A percentile compares a stretch with the other conserved stretches of the same genome.
These are phyloP conservation scores for Lasioglossum oenotherae DNA, from an alignment of 2,888 invertebrate species.

Conservation along the genomic window DNA sequence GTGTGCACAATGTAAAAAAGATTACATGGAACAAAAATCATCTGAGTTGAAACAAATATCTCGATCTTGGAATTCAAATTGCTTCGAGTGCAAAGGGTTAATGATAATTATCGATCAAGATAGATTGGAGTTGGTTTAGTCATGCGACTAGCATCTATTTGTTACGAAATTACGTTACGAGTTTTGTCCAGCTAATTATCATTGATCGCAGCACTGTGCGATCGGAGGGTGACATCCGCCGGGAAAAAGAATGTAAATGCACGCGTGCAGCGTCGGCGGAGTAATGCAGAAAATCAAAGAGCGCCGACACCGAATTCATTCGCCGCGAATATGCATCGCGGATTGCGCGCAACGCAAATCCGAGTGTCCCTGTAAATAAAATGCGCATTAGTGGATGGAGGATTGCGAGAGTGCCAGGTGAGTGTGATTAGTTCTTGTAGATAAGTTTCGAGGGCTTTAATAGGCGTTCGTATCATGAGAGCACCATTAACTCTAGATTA, in stretches of 20 bases:
- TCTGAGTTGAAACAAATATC: too few species aligned
- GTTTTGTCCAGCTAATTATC: too few species aligned
- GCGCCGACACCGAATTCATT: not conserved
- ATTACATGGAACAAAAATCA: too few species aligned
- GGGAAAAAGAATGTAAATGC: not conserved
- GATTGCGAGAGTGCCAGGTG: constrained; percentile 24
- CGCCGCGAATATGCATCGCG: not conserved
- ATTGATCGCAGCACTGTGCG: too few species aligned
- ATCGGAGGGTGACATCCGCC: not conserved
- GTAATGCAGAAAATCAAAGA: not conserved
- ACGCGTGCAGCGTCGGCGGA: not conserved
- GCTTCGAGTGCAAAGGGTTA: too few species aligned
- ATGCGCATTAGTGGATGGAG: not conserved
- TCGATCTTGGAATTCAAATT: too few species aligned
- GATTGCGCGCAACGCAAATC: not conserved
- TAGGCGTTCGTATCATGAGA: constrained; percentile 72
- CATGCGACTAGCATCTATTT: too few species aligned
- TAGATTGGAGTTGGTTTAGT: too few species aligned
- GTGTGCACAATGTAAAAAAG: too few species aligned
- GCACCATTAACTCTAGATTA: constrained; percentile 82
- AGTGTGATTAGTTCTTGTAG: constrained; percentile 48
- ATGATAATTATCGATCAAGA: too few species aligned
- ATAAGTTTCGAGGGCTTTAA: constrained; percentile 62
- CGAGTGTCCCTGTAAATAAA: constrained; percentile 15
- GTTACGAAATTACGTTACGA: too few species aligned